Conservation (phyloP, 2,797 vertebrate species). For the Pelodytes ibericus region DNA sequence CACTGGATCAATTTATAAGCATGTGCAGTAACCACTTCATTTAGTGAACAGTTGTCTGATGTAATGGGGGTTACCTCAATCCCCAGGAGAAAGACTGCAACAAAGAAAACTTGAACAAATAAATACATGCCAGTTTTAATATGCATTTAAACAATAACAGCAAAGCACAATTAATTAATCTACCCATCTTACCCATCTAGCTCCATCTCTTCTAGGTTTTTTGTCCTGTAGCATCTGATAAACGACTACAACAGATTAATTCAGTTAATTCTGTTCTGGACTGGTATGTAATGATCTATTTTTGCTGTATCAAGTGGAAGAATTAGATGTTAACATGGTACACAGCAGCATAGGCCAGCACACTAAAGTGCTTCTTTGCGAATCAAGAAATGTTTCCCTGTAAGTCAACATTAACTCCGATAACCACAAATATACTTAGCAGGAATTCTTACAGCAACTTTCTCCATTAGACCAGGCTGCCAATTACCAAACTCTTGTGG, state of each 20-base stretch:
- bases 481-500: constrained; percentile 28
- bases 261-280: background rate
- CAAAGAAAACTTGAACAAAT: too few relatives aligned
- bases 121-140: too few relatives aligned
- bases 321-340: background rate
- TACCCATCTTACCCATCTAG: too few relatives aligned
- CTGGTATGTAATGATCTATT: background rate
- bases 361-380: background rate
- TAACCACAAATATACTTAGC: constrained; percentile 24
- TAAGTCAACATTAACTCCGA: background rate
- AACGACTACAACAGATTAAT: background rate
- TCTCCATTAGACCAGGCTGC: constrained; percentile 38
- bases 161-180: too few relatives aligned
- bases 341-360: background rate
- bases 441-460: constrained; percentile 11
- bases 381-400: constrained; percentile 3
- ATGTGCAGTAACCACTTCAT: too few relatives aligned
- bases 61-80: too few relatives aligned
- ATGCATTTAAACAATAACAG: too few relatives aligned
- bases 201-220: background rate
- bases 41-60: too few relatives aligned
- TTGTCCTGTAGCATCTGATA: background rate
- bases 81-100: too few relatives aligned
- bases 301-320: background rate
- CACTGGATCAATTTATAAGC: too few relatives aligned